phyloP scores from a whole-genome alignment of 35 echinoderm and acorn worm genomes.

The Amphiura filiformis region DNA sequence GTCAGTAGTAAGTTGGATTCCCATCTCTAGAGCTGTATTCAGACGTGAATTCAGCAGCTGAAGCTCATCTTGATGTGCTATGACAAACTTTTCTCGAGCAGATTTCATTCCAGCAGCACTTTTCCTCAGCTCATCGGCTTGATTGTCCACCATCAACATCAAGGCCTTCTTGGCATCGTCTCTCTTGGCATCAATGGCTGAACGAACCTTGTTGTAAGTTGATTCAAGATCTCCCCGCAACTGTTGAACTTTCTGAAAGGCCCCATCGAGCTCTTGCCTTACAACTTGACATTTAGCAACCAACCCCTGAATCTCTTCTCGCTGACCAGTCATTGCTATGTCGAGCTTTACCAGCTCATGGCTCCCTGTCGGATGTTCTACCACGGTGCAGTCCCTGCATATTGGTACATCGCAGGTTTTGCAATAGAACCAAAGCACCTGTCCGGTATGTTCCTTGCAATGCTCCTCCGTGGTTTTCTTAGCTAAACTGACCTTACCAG shows the following conservation, averaged over 20 bases:
- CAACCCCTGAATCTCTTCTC: not conserved
- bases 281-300: not conserved
- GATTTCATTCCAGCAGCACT: not conserved
- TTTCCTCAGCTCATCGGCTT: not conserved
- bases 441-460: not conserved
- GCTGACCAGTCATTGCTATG: not conserved
- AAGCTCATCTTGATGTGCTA: not conserved
- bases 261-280: not conserved
- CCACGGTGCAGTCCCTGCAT: not conserved
- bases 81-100: not conserved
- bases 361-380: not conserved
- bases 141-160: not conserved
- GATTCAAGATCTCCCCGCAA: not conserved
- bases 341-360: not conserved
- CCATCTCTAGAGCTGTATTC: not conserved
- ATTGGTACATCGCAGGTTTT: not conserved
- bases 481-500: not conserved
- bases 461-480: not conserved
- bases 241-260: not conserved
- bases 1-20: not conserved
- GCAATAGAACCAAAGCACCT: not conserved
- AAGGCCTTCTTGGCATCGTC: not conserved
- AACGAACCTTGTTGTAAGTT: not conserved
- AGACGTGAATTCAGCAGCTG: not conserved
- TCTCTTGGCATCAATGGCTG: not conserved